Evolutionary conservation across 2,113 vertebrate genomes (phyloP).

Genomic region (Oryzias woworae): DNA sequence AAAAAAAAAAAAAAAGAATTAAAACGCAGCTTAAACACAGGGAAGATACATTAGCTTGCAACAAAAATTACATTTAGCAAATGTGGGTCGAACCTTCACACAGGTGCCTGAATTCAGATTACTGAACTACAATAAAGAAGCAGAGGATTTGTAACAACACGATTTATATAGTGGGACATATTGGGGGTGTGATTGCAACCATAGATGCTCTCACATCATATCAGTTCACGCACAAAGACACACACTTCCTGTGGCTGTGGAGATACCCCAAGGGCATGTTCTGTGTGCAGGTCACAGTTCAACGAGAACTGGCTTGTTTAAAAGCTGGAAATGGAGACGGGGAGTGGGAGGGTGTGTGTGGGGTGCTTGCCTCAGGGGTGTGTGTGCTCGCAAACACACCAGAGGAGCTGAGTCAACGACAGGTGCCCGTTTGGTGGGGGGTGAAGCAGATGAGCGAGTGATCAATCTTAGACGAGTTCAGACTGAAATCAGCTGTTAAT

Average conservation of each 20-base stretch:
- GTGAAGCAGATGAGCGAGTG: constrained; percentile 46
- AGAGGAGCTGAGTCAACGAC: constrained; percentile 61
- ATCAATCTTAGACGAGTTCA: constrained; percentile 64
- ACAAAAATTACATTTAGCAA: too few relatives aligned
- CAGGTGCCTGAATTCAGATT: too few relatives aligned
- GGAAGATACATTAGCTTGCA: too few relatives aligned
- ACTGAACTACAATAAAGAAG: too few relatives aligned
- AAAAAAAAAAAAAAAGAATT: neutral
- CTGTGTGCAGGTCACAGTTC: constrained; percentile 72
- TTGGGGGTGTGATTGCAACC: constrained; percentile 15
- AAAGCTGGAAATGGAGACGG: constrained; percentile 61
- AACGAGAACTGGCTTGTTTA: constrained; percentile 68
- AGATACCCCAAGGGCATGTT: constrained; percentile 71
- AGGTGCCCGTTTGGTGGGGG: constrained; percentile 59
- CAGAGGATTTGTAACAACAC: too few relatives aligned
- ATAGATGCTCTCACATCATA: constrained; percentile 23
- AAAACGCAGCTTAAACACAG: neutral
- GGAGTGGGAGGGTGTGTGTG: constrained; percentile 23
- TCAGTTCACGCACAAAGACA: constrained; percentile 29
- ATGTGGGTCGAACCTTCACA: too few relatives aligned
- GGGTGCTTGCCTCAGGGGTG: constrained; percentile 23
- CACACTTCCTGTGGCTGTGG: constrained; percentile 50
- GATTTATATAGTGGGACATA: constrained; percentile 15
- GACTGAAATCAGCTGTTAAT: constrained; percentile 6
- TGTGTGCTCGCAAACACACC: constrained; percentile 14